These are phyloP conservation scores for Actenoides hombroni DNA, from an alignment of 2,113 vertebrate genomes.

Conservation along the genomic window DNA sequence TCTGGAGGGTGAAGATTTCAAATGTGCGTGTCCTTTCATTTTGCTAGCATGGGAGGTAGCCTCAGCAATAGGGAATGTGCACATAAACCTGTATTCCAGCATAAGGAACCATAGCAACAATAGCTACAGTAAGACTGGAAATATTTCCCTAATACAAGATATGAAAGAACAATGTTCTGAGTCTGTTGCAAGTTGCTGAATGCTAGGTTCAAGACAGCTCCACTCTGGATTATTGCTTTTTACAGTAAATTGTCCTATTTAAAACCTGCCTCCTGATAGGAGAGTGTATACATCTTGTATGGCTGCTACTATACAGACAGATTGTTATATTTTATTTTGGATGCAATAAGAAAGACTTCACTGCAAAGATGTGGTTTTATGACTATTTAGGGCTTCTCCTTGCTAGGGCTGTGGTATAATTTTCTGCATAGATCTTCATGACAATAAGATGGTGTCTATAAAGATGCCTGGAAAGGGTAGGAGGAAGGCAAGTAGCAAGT, in stretches of 20 bases:
- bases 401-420: neutral
- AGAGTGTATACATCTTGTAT: neutral
- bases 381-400: neutral
- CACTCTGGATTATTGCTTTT: neutral
- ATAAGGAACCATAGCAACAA: constrained; percentile 19
- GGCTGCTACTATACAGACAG: neutral
- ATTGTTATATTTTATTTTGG: neutral
- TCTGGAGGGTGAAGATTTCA: neutral
- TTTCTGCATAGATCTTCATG: neutral
- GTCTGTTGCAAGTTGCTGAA: neutral
- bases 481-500: neutral
- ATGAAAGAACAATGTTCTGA: neutral
- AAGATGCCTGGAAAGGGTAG: neutral
- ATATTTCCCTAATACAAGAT: neutral
- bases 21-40: neutral
- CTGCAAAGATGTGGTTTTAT: neutral
- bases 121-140: neutral
- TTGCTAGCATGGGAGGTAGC: neutral
- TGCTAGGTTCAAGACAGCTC: neutral
- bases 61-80: neutral
- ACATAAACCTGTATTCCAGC: neutral
- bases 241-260: neutral
- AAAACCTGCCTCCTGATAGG: neutral
- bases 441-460: neutral
- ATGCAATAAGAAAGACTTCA: neutral